A percentile compares a stretch with the other conserved stretches of the same genome.
Evolutionary conservation across 2,113 vertebrate species (phyloP).

Genomic region (Phylloscopus trochilus): DNA sequence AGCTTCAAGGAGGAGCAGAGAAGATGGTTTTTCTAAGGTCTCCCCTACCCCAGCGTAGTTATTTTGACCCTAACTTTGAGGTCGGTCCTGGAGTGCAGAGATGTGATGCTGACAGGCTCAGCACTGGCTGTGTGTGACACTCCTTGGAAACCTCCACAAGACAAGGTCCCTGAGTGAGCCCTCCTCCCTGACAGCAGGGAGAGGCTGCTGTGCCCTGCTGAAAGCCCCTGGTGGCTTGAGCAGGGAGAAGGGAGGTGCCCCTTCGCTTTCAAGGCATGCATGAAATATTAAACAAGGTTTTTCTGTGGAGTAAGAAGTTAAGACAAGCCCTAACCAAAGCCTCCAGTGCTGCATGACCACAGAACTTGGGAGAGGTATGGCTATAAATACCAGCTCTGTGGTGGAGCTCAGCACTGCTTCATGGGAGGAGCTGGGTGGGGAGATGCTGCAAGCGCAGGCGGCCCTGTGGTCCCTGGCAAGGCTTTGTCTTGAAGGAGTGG

Average conservation of each 20-base stretch:
- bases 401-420: background rate
- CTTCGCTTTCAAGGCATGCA: accelerated
- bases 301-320: background rate
- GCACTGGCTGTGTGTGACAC: accelerated
- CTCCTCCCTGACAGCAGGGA: background rate
- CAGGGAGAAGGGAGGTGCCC: background rate
- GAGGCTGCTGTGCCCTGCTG: background rate
- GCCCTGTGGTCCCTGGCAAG: background rate
- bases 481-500: background rate
- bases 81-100: background rate
- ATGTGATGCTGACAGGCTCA: background rate
- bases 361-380: background rate
- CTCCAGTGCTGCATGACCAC: background rate
- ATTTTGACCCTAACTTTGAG: background rate
- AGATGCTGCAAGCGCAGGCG: background rate
- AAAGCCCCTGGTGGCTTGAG: background rate
- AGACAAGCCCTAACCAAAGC: background rate
- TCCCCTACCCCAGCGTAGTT: background rate
- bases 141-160: background rate
- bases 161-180: accelerated
- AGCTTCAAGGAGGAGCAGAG: background rate
- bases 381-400: background rate
- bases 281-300: background rate
- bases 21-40: background rate
- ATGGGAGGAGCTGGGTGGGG: background rate